Conservation (phyloP, 92 coral and sea anemone genomes). For the Porites evermanni region DNA sequence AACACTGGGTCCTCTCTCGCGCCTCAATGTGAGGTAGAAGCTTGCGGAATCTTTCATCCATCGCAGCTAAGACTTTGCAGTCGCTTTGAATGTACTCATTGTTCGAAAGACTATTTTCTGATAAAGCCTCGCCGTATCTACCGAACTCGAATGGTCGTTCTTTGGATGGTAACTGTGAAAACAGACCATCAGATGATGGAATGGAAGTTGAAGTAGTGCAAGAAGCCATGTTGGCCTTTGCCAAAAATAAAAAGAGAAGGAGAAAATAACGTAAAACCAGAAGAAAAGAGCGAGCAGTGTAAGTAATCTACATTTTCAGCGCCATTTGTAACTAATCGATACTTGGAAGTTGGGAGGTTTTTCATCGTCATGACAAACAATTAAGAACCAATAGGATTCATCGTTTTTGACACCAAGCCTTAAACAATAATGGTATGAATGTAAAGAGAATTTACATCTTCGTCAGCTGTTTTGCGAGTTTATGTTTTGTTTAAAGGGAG, state of each 20-base stretch:
- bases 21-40: conserved; percentile 4
- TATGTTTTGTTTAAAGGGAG: no score
- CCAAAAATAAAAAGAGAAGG: not conserved
- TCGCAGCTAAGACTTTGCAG: conserved; percentile 12
- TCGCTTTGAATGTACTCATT: not conserved
- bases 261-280: no score
- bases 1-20: not conserved
- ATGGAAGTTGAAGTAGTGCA: not conserved
- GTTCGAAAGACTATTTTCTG: not conserved
- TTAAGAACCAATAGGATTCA: no score
- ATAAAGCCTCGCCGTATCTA: not conserved
- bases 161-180: not conserved
- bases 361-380: no score
- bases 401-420: no score
- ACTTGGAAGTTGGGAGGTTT: no score
- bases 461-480: no score
- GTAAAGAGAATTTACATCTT: no score
- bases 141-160: conserved; percentile 4
- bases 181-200: not conserved
- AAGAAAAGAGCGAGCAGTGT: no score
- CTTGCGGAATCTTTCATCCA: conserved; percentile 23
- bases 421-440: no score
- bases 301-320: no score
- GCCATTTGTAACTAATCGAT: no score
- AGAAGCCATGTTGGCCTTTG: conserved; percentile 9